These are phyloP conservation scores for Lynx canadensis DNA, from an alignment of 2,113 vertebrate species.

Conservation along the genomic window DNA sequence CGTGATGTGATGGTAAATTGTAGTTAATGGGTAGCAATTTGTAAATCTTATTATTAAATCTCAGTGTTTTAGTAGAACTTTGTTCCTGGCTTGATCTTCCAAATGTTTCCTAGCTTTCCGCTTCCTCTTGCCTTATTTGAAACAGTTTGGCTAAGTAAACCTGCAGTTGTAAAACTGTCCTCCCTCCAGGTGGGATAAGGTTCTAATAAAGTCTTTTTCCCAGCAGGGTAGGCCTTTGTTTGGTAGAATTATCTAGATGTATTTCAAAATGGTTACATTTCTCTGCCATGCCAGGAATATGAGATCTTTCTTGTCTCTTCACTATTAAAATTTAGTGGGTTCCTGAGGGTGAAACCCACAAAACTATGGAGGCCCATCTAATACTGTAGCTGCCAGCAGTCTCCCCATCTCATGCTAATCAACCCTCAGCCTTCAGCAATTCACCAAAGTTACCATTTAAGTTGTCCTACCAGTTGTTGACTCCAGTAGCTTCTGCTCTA, in stretches of 20 bases:
- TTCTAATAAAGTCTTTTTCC: background rate
- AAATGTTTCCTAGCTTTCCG: background rate
- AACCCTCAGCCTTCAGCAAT: background rate
- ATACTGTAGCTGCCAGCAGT: rapidly evolving
- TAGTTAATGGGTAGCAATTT: background rate
- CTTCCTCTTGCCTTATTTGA: background rate
- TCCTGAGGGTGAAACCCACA: background rate
- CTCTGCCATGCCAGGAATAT: background rate
- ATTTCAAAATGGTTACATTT: background rate
- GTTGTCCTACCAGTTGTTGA: background rate
- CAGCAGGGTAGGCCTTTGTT: background rate
- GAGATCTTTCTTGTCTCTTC: background rate
- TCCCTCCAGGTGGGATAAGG: background rate
- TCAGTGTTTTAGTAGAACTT: background rate
- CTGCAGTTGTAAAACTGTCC: background rate
- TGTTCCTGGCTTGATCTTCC: background rate
- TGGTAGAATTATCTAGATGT: background rate
- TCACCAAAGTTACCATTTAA: background rate
- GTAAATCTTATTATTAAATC: background rate
- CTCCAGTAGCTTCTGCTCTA: background rate
- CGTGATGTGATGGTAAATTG: background rate
- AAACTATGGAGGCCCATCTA: background rate
- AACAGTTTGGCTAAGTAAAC: background rate
- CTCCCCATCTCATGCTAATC: background rate
- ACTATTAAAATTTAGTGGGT: background rate